A percentile compares a stretch with the other conserved stretches of the same genome.
Conservation (phyloP, 2,888 invertebrate genomes). For the Euzetes globulus region DNA sequence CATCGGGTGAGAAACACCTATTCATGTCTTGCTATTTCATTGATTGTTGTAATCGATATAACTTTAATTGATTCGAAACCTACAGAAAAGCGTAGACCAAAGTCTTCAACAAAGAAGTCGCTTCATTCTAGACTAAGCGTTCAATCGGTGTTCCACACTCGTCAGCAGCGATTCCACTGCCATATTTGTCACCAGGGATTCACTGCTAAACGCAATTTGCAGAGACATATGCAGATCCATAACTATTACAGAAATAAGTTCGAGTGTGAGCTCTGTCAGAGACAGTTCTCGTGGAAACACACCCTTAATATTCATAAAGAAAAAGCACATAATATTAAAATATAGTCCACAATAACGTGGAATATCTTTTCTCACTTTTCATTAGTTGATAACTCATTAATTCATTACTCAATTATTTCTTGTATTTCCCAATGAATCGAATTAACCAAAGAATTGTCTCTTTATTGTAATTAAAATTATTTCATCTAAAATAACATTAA, state of each 20-base stretch:
- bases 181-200: constrained; percentile 35
- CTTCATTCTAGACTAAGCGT: background rate
- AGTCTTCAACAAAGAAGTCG: constrained; percentile 19
- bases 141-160: background rate
- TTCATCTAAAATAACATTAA: no score
- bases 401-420: background rate
- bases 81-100: background rate
- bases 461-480: background rate
- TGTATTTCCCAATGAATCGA: background rate
- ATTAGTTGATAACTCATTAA: background rate
- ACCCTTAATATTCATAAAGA: constrained; percentile 36
- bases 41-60: background rate
- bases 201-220: constrained; percentile 37
- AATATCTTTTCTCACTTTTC: background rate
- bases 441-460: background rate
- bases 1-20: background rate
- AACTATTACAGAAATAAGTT: constrained; percentile 32
- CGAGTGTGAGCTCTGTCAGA: constrained; percentile 36
- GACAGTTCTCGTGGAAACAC: constrained; percentile 38
- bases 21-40: no score
- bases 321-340: constrained; percentile 31
- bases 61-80: no score
- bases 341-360: background rate
- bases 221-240: constrained; percentile 37
- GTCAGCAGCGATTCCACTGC: constrained; percentile 33